phyloP scores from a whole-genome alignment of 2,113 vertebrate genomes.

The Pangasianodon hypophthalmus region DNA sequence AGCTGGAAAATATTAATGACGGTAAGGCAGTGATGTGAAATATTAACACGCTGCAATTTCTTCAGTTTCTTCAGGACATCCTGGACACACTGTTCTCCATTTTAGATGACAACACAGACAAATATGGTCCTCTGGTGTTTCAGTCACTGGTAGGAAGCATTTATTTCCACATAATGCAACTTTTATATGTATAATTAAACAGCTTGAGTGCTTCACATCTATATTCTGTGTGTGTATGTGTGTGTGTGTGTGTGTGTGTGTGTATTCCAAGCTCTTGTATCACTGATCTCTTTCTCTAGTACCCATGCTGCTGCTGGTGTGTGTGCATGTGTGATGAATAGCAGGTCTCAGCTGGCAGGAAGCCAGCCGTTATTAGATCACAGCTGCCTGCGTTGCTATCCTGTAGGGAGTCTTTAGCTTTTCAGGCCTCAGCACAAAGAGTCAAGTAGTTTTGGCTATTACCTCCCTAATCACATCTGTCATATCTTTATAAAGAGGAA shows the following conservation, averaged over 20 bases:
- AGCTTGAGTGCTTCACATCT: background rate
- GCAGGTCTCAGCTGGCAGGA: constrained; percentile 46
- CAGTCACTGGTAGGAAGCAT: constrained; percentile 89
- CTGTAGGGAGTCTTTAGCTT: constrained; percentile 55
- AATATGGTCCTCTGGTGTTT: constrained; percentile 96
- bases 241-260: background rate
- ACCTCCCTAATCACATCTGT: constrained; percentile 47
- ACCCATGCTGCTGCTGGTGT: background rate
- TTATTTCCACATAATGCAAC: background rate
- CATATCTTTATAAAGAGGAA: constrained; percentile 32
- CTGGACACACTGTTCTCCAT: constrained; percentile 96
- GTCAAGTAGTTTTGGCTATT: constrained; percentile 46
- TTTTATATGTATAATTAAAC: constrained; percentile 29
- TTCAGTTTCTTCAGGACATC: constrained; percentile 96
- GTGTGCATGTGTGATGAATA: constrained; percentile 42
- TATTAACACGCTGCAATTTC: constrained; percentile 29
- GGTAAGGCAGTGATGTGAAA: background rate
- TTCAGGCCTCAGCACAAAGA: constrained; percentile 44
- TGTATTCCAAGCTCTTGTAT: background rate
- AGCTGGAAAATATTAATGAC: background rate
- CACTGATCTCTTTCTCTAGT: constrained; percentile 13
- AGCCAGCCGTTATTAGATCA: constrained; percentile 52
- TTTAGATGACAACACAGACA: constrained; percentile 96
- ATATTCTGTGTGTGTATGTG: background rate
- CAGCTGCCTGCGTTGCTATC: constrained; percentile 42